These are phyloP conservation scores for Anseranas semipalmata DNA, from an alignment of 2,113 vertebrate species.

Conservation along the genomic window DNA sequence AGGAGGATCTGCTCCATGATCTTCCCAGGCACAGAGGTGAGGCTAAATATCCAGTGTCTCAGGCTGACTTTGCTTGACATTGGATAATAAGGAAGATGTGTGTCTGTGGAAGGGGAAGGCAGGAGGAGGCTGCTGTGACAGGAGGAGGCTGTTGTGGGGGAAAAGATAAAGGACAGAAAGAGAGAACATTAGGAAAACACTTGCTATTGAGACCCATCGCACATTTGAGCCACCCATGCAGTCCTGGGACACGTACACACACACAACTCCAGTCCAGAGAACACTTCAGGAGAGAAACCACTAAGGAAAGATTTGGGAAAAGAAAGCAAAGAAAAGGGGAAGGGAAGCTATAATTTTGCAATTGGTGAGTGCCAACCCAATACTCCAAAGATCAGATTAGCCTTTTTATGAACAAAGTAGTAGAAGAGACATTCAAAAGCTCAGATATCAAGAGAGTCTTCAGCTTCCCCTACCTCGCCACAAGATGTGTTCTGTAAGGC, in stretches of 20 bases:
- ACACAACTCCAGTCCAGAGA: no score
- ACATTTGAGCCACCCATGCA: background rate
- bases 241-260: no score
- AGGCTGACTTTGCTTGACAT: background rate
- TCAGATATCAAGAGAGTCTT: background rate
- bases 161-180: background rate
- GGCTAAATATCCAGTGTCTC: background rate
- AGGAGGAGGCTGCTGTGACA: background rate
- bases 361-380: background rate
- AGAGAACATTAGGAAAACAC: background rate
- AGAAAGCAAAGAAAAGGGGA: background rate
- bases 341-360: background rate
- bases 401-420: background rate
- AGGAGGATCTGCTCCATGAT: no score
- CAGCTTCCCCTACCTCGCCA: rapidly evolving
- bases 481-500: background rate
- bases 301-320: background rate
- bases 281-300: background rate
- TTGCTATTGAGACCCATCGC: background rate
- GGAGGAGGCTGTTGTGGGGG: background rate
- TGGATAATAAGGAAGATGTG: background rate
- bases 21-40: no score
- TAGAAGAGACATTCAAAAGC: background rate
- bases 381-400: background rate
- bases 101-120: background rate